Conservation (phyloP, 2,888 invertebrate genomes). For the Lysandra coridon region DNA sequence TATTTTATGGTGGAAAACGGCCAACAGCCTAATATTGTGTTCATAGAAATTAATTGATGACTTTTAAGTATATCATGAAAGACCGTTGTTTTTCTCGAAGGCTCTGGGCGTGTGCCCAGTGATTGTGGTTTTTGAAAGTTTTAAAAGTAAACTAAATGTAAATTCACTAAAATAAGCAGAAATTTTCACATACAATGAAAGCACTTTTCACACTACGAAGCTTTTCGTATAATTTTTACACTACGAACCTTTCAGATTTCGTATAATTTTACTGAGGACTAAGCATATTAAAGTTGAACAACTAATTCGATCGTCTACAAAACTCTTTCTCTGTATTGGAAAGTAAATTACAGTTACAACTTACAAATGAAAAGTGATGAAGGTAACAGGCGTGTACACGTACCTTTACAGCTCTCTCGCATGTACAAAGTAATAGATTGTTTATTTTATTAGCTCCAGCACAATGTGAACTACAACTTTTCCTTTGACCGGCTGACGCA, state of each 20-base stretch:
- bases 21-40: conserved; percentile 19
- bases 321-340: background rate
- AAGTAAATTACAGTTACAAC: background rate
- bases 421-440: conserved; percentile 28
- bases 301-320: no score
- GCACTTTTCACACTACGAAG: no score
- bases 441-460: conserved; percentile 31
- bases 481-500: conserved; percentile 29
- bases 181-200: no score
- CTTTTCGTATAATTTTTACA: no score
- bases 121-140: no score
- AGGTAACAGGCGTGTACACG: background rate
- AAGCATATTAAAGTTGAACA: no score
- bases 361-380: conserved; percentile 2
- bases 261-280: no score
- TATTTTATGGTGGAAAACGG: conserved; percentile 4
- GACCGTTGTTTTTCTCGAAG: no score
- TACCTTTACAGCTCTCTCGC: conserved; percentile 17
- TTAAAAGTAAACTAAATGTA: no score
- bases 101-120: no score
- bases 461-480: conserved; percentile 30
- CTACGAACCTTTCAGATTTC: no score
- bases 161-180: no score
- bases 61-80: background rate
- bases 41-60: conserved; percentile 5